phyloP scores from a whole-genome alignment of 1,140 invertebrate genomes.

The Eufriesea mexicana region DNA sequence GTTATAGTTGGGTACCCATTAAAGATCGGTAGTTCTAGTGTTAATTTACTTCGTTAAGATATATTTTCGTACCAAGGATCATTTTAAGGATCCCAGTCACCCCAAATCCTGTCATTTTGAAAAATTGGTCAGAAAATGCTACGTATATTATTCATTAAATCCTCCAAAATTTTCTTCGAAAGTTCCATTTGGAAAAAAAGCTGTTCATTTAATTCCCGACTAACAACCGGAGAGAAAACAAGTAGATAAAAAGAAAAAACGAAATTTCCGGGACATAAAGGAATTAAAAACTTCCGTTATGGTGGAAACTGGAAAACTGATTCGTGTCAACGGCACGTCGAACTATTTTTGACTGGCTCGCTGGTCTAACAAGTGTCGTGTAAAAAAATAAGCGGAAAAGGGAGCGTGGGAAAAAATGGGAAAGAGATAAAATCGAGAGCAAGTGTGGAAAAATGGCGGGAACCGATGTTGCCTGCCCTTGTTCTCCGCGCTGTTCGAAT shows the following conservation, averaged over 20 bases:
- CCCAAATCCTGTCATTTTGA: too few relatives aligned
- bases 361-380: neutral
- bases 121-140: too few relatives aligned
- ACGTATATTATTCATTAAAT: too few relatives aligned
- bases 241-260: too few relatives aligned
- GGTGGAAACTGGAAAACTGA: neutral
- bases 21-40: too few relatives aligned
- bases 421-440: neutral
- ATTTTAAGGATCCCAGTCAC: too few relatives aligned
- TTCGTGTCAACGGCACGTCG: neutral
- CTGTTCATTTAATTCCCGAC: accelerated
- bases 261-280: neutral
- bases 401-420: too few relatives aligned
- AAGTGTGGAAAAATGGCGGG: neutral
- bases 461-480: neutral
- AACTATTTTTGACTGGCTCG: neutral
- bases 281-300: neutral
- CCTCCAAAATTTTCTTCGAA: too few relatives aligned
- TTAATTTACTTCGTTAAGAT: too few relatives aligned
- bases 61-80: too few relatives aligned
- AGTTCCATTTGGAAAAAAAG: neutral
- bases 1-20: too few relatives aligned
- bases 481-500: neutral
- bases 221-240: neutral
- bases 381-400: neutral